Conservation (phyloP, 35 echinoderm and acorn worm genomes). For the Diadema setosum region DNA sequence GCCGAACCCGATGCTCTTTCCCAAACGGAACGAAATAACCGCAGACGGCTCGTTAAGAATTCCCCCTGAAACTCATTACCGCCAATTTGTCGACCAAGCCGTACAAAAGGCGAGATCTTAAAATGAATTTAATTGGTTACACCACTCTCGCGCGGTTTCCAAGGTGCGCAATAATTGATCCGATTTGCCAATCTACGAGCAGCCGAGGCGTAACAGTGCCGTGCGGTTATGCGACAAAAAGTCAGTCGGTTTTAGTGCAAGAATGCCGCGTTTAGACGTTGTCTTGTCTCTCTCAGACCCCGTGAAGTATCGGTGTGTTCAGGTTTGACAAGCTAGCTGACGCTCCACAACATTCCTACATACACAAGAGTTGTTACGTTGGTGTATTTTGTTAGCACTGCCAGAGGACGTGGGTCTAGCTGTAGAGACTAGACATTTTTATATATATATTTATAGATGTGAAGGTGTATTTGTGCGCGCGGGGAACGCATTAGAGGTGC, state of each 20-base stretch:
- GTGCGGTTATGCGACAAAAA: constrained; percentile 3
- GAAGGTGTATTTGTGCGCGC: background rate
- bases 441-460: too few species aligned
- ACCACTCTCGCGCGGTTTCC: background rate
- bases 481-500: background rate
- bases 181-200: background rate
- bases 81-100: background rate
- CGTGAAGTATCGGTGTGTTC: too few species aligned
- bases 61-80: constrained; percentile 6
- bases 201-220: background rate
- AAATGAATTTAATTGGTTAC: constrained; percentile 13
- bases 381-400: too few species aligned
- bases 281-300: too few species aligned
- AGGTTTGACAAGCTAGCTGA: too few species aligned
- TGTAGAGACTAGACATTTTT: too few species aligned
- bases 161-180: constrained; percentile 3
- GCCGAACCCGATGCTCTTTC: too few species aligned
- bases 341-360: too few species aligned
- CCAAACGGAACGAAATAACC: background rate
- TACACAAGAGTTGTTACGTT: too few species aligned
- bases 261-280: background rate
- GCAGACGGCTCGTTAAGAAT: background rate
- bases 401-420: background rate
- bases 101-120: background rate
- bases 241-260: background rate